Evolutionary conservation across 2,797 vertebrate genomes (phyloP).

Genomic region (Epinephelus awoara): DNA sequence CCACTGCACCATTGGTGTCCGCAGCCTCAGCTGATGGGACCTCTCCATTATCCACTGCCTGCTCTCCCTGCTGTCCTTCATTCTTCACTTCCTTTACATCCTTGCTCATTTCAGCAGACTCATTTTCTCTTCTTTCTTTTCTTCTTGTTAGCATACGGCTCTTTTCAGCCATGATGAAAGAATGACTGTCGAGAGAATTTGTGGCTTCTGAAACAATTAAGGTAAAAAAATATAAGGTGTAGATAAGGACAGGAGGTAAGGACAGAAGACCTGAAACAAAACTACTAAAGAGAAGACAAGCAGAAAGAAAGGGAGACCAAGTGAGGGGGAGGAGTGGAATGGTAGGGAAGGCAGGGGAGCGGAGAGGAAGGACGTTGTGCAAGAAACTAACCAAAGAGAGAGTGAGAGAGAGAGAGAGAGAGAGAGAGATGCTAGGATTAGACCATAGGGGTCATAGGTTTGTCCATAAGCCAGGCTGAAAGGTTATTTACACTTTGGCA

Average conservation of each 20-base stretch:
- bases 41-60: conserved; percentile 28
- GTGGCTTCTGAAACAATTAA: background rate
- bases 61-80: conserved; percentile 39
- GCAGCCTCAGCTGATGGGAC: background rate
- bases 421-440: background rate
- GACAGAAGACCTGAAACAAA: background rate
- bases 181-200: background rate
- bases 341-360: background rate
- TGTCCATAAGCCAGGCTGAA: background rate
- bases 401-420: background rate
- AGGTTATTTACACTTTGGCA: background rate
- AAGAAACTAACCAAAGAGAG: background rate
- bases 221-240: background rate
- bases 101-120: conserved; percentile 24
- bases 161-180: conserved; percentile 79
- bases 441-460: background rate
- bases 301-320: background rate
- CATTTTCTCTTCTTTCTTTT: conserved; percentile 69
- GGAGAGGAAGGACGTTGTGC: background rate
- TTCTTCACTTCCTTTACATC: conserved; percentile 50
- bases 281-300: background rate
- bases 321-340: conserved; percentile 21
- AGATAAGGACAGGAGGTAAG: background rate
- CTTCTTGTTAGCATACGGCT: conserved; percentile 36
- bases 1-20: conserved; percentile 11